phyloP scores from a whole-genome alignment of 2,797 vertebrate genomes.

The Spondyliosoma cantharus region DNA sequence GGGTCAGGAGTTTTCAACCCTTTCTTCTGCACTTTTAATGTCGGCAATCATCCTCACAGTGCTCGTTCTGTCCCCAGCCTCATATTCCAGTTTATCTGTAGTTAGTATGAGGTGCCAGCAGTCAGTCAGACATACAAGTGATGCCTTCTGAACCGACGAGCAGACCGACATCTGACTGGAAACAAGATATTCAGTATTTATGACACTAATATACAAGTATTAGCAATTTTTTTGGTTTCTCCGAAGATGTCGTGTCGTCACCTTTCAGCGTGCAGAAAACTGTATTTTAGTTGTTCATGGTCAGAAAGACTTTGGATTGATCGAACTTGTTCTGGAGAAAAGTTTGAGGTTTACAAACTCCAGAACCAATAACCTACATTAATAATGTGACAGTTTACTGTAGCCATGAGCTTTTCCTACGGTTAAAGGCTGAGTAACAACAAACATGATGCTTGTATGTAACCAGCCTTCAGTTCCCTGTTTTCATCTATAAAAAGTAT shows the following conservation, averaged over 20 bases:
- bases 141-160: neutral
- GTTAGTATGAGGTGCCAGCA: neutral
- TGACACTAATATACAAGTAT: no score
- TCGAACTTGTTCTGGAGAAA: neutral
- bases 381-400: neutral
- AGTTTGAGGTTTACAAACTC: neutral
- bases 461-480: neutral
- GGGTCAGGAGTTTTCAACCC: neutral
- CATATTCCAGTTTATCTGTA: neutral
- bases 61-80: neutral
- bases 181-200: no score
- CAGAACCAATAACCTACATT: no score
- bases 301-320: neutral
- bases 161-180: no score
- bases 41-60: neutral
- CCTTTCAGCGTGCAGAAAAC: no score
- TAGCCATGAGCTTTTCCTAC: neutral
- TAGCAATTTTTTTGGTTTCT: no score
- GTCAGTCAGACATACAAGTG: neutral
- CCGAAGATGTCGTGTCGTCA: no score
- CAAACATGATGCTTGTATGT: neutral
- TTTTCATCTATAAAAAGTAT: neutral
- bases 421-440: no score
- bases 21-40: neutral
- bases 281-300: no score